Evolutionary conservation across 2,888 invertebrate genomes (phyloP).

Genomic region (Lithophane leautieri): DNA sequence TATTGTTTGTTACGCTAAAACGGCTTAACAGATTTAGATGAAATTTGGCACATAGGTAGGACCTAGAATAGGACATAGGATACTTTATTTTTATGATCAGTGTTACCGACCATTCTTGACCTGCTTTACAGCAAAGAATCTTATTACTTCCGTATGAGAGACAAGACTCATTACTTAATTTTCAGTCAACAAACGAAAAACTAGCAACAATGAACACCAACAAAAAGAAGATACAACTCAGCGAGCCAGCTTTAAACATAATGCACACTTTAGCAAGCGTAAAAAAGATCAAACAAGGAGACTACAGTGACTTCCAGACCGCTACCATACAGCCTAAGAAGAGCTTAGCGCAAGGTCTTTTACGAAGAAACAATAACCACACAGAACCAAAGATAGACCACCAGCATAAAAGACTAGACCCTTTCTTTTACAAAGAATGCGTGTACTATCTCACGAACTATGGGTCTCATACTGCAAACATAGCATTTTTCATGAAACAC

Average conservation of each 20-base stretch:
- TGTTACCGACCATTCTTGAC: neutral
- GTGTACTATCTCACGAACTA: conserved; percentile 95
- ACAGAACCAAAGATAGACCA: conserved; percentile 81
- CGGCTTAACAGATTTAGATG: no score
- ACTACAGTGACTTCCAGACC: conserved; percentile 89
- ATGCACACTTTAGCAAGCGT: conserved; percentile 91
- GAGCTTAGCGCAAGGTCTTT: conserved; percentile 85
- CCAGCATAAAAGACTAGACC: conserved; percentile 84
- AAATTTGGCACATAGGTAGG: no score
- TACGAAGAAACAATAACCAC: conserved; percentile 81
- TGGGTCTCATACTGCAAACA: conserved; percentile 93
- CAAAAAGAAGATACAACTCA: conserved; percentile 87
- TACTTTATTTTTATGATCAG: no score
- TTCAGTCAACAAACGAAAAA: conserved; percentile 85
- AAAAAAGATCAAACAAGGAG: conserved; percentile 89
- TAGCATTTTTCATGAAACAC: conserved; percentile 94
- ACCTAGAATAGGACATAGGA: no score
- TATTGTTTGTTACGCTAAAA: no score
- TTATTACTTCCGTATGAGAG: neutral
- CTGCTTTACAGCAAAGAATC: neutral
- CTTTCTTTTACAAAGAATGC: conserved; percentile 94
- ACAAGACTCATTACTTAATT: neutral
- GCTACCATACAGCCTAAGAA: conserved; percentile 81
- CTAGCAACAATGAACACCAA: conserved; percentile 82
- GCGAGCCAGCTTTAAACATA: conserved; percentile 91